Base-by-base conservation (phyloP, 2,113 vertebrate genomes). In the Pyxicephalus adspersus region DNA sequence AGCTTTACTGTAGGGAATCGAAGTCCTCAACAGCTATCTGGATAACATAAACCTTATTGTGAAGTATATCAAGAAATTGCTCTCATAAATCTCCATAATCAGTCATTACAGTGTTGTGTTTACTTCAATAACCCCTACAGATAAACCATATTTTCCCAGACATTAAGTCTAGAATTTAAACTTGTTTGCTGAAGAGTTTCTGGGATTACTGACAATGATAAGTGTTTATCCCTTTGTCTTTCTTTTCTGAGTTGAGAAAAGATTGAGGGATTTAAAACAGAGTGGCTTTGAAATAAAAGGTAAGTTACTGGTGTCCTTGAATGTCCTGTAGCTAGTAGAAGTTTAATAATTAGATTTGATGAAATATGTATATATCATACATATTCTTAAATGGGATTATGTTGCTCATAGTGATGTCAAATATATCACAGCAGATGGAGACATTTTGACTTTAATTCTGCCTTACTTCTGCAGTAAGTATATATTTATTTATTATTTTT, bases 151-250 rank as follows among this genome's bases (percentile, higher is more conserved):
- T 64, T 81, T 81, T 72, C 51, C 19, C 26, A 73, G 66, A 73
- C 78, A 64, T 72, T 67, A 64, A 81, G 58, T 81, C 67, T 81
- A 55, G 58, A 73, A 67, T 81, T 81, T 81, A 64, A 81, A 81
- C 26, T 55, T 73, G 78, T 81, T 81, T 81, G 72, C 78, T 58
- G 64, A 80, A 52, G 78, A 73, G 58, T 81, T 81, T 81, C 45
- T 64, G 78, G 67, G 78, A 81, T 81, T 81, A 81, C 78, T 38
- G 78, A 60, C 67, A 72, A 5, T 54, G 78, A 81, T 81, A 81
- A 73, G 78, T 72, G 58, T 81, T 81, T 81, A 73, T 81, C 78
- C 58, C 31, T 81, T 72, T 81, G 67, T 81, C 78, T 73, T 72
- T 80, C 9, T 70, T 55, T 73, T 81, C 78, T 81, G 28, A 73